These are phyloP conservation scores for Sturnira hondurensis DNA, from an alignment of 2,113 vertebrate genomes.

Conservation along the genomic window DNA sequence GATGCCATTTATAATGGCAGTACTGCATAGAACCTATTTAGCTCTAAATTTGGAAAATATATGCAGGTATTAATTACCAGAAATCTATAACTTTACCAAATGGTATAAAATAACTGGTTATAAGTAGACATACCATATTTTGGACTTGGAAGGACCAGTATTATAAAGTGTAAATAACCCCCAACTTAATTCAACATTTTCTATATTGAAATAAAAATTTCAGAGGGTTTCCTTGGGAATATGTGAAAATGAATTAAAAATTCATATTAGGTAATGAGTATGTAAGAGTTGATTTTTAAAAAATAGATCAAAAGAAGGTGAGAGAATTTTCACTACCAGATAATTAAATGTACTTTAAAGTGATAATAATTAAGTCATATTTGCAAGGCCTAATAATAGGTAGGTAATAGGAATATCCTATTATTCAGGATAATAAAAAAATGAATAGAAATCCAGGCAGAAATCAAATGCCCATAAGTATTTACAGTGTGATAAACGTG, in stretches of 20 bases:
- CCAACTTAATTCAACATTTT: not conserved
- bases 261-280: not conserved
- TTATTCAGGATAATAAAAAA: not conserved
- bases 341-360: not conserved
- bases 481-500: not conserved
- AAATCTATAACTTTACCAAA: not conserved
- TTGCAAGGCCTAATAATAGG: not conserved
- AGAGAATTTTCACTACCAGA: not conserved
- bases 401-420: not conserved
- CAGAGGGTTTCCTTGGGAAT: not conserved
- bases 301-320: not conserved
- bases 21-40: not conserved
- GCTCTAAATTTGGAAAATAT: not conserved
- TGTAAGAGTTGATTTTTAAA: not conserved
- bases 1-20: not conserved
- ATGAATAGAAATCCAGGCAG: not conserved
- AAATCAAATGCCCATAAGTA: not conserved
- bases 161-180: not conserved
- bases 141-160: not conserved
- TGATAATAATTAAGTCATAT: not conserved
- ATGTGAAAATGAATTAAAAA: not conserved
- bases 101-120: not conserved
- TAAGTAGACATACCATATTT: not conserved
- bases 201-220: not conserved
- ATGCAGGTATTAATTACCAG: conserved; percentile 17